A percentile compares a stretch with the other conserved stretches of the same genome.
phyloP scores from a whole-genome alignment of 2,113 vertebrate species.

The Garra rufa region DNA sequence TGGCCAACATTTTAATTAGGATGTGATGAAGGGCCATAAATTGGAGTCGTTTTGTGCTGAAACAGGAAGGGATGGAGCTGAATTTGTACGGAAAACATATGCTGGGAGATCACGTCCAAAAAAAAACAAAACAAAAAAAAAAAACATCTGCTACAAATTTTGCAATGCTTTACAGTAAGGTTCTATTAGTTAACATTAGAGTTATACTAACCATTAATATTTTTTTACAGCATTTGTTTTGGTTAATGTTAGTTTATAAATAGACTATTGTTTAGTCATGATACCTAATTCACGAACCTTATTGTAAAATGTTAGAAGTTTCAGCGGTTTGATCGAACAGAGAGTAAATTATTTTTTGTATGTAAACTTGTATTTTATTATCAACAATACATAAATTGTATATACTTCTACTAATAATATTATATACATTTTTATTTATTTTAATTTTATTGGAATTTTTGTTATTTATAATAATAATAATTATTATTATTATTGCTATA shows the following conservation, averaged over 20 bases:
- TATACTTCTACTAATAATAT: no score
- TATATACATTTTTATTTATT: no score
- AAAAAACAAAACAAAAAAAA: not conserved
- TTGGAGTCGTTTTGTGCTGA: not conserved
- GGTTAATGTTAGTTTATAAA: not conserved
- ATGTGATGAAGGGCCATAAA: slow-evolving; percentile 25
- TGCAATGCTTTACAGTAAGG: not conserved
- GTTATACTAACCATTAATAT: not conserved
- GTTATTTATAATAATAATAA: no score
- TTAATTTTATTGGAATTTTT: no score
- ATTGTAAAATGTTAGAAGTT: not conserved
- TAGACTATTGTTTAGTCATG: not conserved
- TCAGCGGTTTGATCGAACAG: no score
- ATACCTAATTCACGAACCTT: not conserved
- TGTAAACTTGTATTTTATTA: no score
- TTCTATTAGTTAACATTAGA: not conserved
- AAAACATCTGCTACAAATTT: slow-evolving; percentile 5
- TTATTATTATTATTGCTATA: no score
- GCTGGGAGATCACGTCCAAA: not conserved
- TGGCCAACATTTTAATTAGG: slow-evolving; percentile 15
- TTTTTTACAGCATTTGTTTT: not conserved
- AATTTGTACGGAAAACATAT: slow-evolving; percentile 49
- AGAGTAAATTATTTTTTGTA: no score
- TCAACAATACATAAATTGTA: no score
- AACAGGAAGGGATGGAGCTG: not conserved